A percentile compares a stretch with the other conserved stretches of the same genome.
phyloP scores from a whole-genome alignment of 2,797 vertebrate species.

The Lophotriccus pileatus region DNA sequence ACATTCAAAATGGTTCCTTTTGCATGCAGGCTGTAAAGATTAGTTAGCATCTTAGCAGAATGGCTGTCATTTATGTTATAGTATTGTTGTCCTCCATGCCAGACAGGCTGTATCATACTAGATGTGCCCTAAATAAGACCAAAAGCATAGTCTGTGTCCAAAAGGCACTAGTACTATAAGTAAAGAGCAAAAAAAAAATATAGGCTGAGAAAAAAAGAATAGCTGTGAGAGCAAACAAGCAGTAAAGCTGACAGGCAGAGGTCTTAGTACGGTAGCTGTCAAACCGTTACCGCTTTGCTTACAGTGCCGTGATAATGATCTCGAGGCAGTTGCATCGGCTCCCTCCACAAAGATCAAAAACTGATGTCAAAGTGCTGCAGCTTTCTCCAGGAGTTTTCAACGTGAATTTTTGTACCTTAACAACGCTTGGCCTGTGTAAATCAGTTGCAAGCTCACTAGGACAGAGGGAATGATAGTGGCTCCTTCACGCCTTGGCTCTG shows the following conservation, averaged over 20 bases:
- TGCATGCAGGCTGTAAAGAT: not conserved
- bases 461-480: rapidly evolving
- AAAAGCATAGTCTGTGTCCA: not conserved
- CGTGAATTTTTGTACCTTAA: not conserved
- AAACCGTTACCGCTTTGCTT: not conserved
- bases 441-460: not conserved
- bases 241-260: not conserved
- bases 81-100: not conserved
- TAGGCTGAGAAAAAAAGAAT: not conserved
- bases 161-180: not conserved
- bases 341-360: not conserved
- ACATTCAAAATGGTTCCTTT: not conserved
- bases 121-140: not conserved
- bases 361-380: not conserved
- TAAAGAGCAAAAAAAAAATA: not conserved
- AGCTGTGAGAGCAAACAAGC: not conserved
- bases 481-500: rapidly evolving
- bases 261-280: not conserved
- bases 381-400: not conserved
- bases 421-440: not conserved
- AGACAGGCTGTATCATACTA: not conserved
- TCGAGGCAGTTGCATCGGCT: not conserved
- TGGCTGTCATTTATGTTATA: not conserved
- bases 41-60: not conserved
- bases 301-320: not conserved